Evolutionary conservation across 1,140 invertebrate species (phyloP), one percentile per base, ranked within the genome.

Genomic region (Brachionus rotundiformis): DNA sequence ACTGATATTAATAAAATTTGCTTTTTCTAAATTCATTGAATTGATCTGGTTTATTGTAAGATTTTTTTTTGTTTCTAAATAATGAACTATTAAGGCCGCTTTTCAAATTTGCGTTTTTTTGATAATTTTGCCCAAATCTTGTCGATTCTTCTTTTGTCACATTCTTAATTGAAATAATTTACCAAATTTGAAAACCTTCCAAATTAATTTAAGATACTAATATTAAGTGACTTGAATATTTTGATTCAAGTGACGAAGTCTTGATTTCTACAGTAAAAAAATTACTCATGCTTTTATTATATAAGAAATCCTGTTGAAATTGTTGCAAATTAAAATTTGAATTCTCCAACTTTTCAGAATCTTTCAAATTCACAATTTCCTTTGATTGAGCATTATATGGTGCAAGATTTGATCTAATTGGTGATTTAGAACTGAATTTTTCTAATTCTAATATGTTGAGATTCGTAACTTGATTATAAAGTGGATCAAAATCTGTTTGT

Each of bases 11-110:
- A 63, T 63, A 63, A 63, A 63, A 63, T 63, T 63, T 63, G 59
- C 59, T 63, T 63, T 25, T 63, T 63, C 11, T 63, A 63, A 63
- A 63, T 25, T 63, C 59, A 27, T 63, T 23, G 25, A 63, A 63
- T 63, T 63, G 19, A 6, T 23, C 19, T 27, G 59, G 59, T 63
- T 63, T 63, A 63, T 63, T 63, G 25, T 63, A 27, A 5, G 19
- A 7, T 27, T 63, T 63, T 63, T 63, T 63, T 11, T 7, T 25
- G 2, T 63, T 63, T 27, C 3, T 4, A 49, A 6, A 49, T 6
- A 25, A 27, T 25, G 1, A 63, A 63, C 23, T 63, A 25, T 7
- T 41, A 7, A 7, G 13, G 3, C 13, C 47, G 13, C 13, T 49
- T 6, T 27, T 63, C 59, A 23, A 63, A 7, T 25, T 27, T 7